These are phyloP conservation scores for Nebria ingens DNA, from an alignment of 1,140 invertebrate species.

Conservation along the genomic window DNA sequence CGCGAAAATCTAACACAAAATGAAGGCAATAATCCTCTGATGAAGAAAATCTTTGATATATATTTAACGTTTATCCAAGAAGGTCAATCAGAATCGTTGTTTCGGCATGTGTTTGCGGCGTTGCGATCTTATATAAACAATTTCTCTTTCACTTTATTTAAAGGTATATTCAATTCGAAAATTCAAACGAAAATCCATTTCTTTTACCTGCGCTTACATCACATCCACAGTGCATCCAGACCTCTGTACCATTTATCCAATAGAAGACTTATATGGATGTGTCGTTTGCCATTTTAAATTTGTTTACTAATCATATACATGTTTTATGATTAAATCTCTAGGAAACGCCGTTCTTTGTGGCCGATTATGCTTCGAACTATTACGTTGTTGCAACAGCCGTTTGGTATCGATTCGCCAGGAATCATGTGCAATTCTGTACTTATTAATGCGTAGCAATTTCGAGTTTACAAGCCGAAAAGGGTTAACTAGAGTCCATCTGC, in stretches of 20 bases:
- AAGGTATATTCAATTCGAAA: constrained; percentile 54
- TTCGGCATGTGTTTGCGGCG: constrained; percentile 84
- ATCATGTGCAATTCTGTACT: constrained; percentile 79
- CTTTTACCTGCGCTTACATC: constrained; percentile 1
- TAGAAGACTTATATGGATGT: too few species aligned
- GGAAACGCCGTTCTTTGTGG: constrained; percentile 77
- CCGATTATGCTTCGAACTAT: constrained; percentile 69
- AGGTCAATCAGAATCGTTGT: constrained; percentile 80
- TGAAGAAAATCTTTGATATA: constrained; percentile 67
- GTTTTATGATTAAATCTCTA: constrained; percentile 26
- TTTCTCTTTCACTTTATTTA: constrained; percentile 69
- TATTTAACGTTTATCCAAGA: constrained; percentile 80
- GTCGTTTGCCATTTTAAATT: constrained; percentile 8
- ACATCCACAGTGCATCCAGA: too few species aligned
- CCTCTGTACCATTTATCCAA: constrained; percentile 7
- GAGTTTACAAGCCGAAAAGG: constrained; percentile 74
- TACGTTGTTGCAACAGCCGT: constrained; percentile 71
- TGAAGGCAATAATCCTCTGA: constrained; percentile 64
- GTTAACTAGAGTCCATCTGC: constrained; percentile 75
- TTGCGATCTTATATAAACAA: constrained; percentile 86
- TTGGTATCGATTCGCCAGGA: constrained; percentile 72
- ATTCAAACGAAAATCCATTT: constrained; percentile 11
- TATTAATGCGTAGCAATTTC: constrained; percentile 88
- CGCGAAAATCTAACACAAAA: constrained; percentile 49
- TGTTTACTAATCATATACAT: constrained; percentile 2